Evolutionary conservation across 1,140 invertebrate species (phyloP), one percentile per base, ranked within the genome.

Genomic region (Ptiloglossa arizonensis): DNA sequence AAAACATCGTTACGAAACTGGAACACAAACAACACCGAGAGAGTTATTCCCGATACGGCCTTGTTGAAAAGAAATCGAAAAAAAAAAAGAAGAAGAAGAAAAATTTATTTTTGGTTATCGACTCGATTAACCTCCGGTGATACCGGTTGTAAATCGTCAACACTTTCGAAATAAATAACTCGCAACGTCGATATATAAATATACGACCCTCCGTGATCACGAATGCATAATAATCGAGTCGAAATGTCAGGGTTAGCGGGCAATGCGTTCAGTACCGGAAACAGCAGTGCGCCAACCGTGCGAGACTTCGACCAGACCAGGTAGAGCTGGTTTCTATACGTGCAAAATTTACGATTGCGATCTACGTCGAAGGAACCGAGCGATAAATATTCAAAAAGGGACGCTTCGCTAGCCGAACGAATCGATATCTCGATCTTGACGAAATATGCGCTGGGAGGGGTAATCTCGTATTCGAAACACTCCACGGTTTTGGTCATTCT

Each of bases 161-260:
- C 24, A 75, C 27, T 75, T 48, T 46, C 54, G 29, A 68, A 57
- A 69, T n/a, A 41, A 38, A 76, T 32, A 59, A 35, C 72, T 57
- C 41, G 63, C 29, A 52, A 52, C 15, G 15, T 19, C 9, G 11
- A 41, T 9, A 41, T 41, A 41, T 24, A 24, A n/a, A n/a, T n/a
- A 52, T 35, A 38, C 22, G 15, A 32, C 8, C 29, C 38, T 4
- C 11, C 13, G 27, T n/a, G 63, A 46, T 67, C 15, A 41, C 32
- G 54, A 68, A 38, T 38, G 52, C 41, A 48, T 75, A 59, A 59
- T 69, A 59, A 76, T 69, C 38, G 63, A 75, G 62, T 57, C 41
- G 52, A 76, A 76, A 76, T 59, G 73, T 76, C 73, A 59, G 41
- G 41, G 73, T 32, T 50, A 67, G 3, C 35, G 50, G 29, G 17